phyloP scores from a whole-genome alignment of 2,797 vertebrate genomes.

The Dicrostonyx torquatus region DNA sequence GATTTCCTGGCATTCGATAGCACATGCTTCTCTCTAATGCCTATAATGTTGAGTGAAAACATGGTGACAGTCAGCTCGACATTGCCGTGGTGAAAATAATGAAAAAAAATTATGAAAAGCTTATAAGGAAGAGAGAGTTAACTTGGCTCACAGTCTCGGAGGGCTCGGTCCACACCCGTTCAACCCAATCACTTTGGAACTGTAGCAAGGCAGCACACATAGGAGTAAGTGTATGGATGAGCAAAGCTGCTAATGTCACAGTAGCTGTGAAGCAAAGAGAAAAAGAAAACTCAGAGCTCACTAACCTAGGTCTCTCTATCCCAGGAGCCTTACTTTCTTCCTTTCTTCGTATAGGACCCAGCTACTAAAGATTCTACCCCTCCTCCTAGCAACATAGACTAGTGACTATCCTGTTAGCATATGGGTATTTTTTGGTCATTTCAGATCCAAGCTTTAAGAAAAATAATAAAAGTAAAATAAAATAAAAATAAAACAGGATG shows the following conservation, averaged over 20 bases:
- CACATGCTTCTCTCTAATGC: not conserved
- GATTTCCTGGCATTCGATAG: not conserved
- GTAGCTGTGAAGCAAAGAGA: not conserved
- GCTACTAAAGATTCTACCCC: not conserved
- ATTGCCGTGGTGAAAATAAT: not conserved
- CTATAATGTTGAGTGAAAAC: not conserved
- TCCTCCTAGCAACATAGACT: not conserved
- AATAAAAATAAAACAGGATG: not conserved
- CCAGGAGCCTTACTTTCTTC: not conserved
- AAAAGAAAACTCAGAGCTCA: not conserved
- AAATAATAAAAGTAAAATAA: not conserved
- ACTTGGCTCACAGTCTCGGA: not conserved
- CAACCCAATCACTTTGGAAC: not conserved
- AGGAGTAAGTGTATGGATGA: not conserved
- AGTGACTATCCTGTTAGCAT: not conserved
- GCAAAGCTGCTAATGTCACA: not conserved
- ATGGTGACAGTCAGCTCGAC: not conserved
- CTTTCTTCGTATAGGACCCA: not conserved
- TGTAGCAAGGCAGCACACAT: not conserved
- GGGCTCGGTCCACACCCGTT: not conserved
- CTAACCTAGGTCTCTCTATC: not conserved
- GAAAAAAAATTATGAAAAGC: not conserved
- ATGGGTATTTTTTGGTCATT: not conserved
- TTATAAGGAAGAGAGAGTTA: not conserved
- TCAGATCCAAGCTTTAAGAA: not conserved